These are phyloP conservation scores for Ophthalmolycus amberensis DNA, from an alignment of 2,113 vertebrate species.

Conservation along the genomic window DNA sequence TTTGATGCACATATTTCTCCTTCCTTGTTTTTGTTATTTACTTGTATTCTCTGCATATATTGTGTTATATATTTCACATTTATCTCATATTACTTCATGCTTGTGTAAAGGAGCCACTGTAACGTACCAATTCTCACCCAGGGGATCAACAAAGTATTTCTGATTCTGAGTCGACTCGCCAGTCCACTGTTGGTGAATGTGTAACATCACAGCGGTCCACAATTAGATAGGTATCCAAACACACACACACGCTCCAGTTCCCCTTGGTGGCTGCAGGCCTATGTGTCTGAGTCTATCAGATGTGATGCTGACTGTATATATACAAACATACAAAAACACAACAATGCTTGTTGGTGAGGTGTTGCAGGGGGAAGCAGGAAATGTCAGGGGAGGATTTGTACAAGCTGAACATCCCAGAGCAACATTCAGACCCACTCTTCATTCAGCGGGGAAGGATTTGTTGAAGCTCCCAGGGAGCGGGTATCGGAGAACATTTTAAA, in stretches of 20 bases:
- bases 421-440: not conserved
- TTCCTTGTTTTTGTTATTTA: too few relatives aligned
- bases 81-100: too few relatives aligned
- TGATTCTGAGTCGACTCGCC: too few relatives aligned
- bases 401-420: not conserved
- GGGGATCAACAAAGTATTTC: too few relatives aligned
- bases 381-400: conserved; percentile 8
- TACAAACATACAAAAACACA: conserved; percentile 10
- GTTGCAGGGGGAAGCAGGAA: conserved; percentile 16
- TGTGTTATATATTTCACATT: too few relatives aligned
- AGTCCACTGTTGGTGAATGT: not conserved
- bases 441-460: not conserved
- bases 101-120: too few relatives aligned
- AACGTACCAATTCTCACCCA: too few relatives aligned
- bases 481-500: too few relatives aligned
- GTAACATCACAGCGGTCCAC: too few relatives aligned
- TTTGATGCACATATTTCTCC: too few relatives aligned
- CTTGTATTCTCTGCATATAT: too few relatives aligned
- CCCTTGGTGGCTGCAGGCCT: conserved; percentile 33
- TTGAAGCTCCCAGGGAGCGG: not conserved
- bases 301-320: conserved; percentile 28
- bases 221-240: too few relatives aligned
- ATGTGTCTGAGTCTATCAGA: conserved; percentile 63
- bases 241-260: conserved; percentile 9
- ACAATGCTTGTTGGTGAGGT: conserved; percentile 9